These are phyloP conservation scores for Tipula unca DNA, from an alignment of 2,888 invertebrate species.

Conservation along the genomic window DNA sequence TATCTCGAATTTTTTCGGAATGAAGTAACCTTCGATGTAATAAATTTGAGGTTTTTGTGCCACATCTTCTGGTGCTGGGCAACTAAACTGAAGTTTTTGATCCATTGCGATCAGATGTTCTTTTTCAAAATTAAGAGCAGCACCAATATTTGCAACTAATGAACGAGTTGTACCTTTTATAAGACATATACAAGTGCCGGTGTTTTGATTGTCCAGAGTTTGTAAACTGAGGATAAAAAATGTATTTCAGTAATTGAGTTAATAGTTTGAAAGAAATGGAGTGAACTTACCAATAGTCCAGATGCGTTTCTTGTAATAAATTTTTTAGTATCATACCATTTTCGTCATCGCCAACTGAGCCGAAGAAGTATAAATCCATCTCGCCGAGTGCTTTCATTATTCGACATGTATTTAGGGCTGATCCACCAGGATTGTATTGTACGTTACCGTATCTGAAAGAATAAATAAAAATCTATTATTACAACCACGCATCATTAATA, in stretches of 20 bases:
- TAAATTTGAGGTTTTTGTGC: conserved; percentile 38
- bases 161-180: conserved; percentile 42
- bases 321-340: conserved; percentile 39
- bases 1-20: conserved; percentile 44
- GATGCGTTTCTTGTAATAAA: conserved; percentile 38
- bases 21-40: conserved; percentile 52
- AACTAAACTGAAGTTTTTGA: neutral
- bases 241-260: neutral
- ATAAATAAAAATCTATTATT: neutral
- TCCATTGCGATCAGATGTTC: conserved; percentile 32
- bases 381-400: conserved; percentile 34
- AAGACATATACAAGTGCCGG: conserved; percentile 47
- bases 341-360: conserved; percentile 46
- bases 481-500: too few species aligned
- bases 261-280: neutral
- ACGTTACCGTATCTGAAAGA: neutral
- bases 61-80: conserved; percentile 27
- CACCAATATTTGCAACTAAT: conserved; percentile 48
- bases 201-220: conserved; percentile 35
- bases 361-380: conserved; percentile 44
- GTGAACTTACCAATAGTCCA: conserved; percentile 37
- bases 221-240: conserved; percentile 31
- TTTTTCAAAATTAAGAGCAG: conserved; percentile 42
- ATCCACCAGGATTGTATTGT: conserved; percentile 37
- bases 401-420: conserved; percentile 45